A percentile compares a stretch with the other conserved stretches of the same genome.
These are phyloP conservation scores for Smutsia gigantea DNA, from an alignment of 2,797 vertebrate genomes.

Conservation along the genomic window DNA sequence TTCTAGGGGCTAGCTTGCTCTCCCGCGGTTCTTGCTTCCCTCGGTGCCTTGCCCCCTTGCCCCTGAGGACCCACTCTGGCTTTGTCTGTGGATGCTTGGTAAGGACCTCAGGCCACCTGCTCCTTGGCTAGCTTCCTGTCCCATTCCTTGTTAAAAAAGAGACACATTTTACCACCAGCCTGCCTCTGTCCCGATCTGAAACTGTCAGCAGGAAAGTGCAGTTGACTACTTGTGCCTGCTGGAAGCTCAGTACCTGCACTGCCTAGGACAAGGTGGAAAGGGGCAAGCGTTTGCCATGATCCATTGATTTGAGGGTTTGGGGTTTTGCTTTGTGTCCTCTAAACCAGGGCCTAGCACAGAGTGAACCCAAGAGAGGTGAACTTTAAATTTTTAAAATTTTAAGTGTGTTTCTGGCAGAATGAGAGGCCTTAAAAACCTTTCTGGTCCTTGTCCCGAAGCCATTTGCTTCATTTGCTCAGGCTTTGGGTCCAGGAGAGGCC, in stretches of 20 bases:
- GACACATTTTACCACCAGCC: not conserved
- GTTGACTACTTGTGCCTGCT: not conserved
- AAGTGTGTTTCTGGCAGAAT: slow-evolving; percentile 76
- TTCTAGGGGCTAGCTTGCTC: not conserved
- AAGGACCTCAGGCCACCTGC: not conserved
- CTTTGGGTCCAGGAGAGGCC: not conserved
- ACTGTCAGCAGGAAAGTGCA: not conserved
- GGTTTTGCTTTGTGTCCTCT: slow-evolving; percentile 57
- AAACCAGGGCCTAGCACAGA: slow-evolving; percentile 24
- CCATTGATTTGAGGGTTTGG: slow-evolving; percentile 66
- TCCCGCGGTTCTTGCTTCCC: accelerated
- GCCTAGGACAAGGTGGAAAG: not conserved
- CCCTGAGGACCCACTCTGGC: not conserved
- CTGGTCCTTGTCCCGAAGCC: slow-evolving; percentile 61
- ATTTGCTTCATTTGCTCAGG: not conserved
- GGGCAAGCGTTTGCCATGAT: not conserved
- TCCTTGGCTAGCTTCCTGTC: slow-evolving; percentile 19
- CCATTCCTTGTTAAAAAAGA: slow-evolving; percentile 40
- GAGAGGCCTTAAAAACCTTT: slow-evolving; percentile 66
- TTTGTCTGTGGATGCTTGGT: not conserved
- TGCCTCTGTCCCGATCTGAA: not conserved
- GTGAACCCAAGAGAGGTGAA: slow-evolving; percentile 37
- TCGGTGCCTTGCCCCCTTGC: not conserved
- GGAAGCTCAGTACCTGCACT: no score
- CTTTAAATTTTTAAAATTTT: slow-evolving; percentile 53